Base-by-base conservation (phyloP, 2,888 invertebrate genomes). In the Poecilobothrus nobilitatus region DNA sequence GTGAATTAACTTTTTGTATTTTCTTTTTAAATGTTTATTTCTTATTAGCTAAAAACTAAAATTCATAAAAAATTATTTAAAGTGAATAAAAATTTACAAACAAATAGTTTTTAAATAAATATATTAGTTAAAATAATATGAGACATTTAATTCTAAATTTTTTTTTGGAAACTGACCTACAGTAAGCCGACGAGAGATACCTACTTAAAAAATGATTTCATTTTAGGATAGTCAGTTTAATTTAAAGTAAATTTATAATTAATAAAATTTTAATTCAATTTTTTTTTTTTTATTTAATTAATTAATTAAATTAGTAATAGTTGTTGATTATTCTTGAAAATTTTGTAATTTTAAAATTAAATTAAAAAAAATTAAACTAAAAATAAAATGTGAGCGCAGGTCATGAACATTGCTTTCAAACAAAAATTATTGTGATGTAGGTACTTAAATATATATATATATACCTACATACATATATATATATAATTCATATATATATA, bases 371-470 rank as follows among this genome's bases (percentile, higher is more conserved):
- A 10, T 15, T 53, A 15, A 18, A 6, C 6, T 18, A 53, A 12
- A 53, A 18, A n/a, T 53, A 53, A 53, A 53, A 18, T 53, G 18
- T 53, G 18, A 53, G 53, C 53, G 53, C 53, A 53, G 53, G 53
- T 53, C 53, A 53, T 53, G 53, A 53, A 53, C 53, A 53, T 18
- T 53, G 53, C 53, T 53, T 53, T 53, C n/a, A 53, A 53, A 53
- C 53, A 53, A 53, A 53, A 53, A 18, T 18, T 53, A 4, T 12
- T 53, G 27, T 27, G 27, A 53, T 12, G 15, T 53, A 53, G 9
- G 18, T 53, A 53, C 53, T 6, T 53, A 27, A 27, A 27, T 5
- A n/a, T n/a, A 41, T 53, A 15, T 53, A 18, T 53, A 53, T n/a
- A 18, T 37, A 18, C 18, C 2, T 53, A 53, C 18, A 18, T 44